Evolutionary conservation across 2,797 vertebrate genomes (phyloP), one percentile per base, ranked within the genome.

Genomic region (Sebastiscus albofasciatus): DNA sequence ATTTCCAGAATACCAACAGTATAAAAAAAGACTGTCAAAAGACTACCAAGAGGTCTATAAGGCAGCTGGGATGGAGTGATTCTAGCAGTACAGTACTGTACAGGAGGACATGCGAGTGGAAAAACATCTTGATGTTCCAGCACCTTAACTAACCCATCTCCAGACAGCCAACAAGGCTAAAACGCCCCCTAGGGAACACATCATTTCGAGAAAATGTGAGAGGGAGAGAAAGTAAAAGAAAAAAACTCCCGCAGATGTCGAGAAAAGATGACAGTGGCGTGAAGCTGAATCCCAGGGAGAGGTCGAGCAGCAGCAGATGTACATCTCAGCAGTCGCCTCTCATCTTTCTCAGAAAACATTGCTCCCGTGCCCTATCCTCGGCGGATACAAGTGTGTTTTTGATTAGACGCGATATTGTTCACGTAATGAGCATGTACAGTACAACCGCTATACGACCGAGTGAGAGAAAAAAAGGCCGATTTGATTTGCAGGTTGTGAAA

Each of bases 181-280:
- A 81, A 86, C 59, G 74, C 78, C 84, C 71, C 72, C 87, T 67
- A 66, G 80, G 86, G 88, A 91, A 67, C 10, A 14, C 12, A 78
- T 74, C 59, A 75, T 67, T 81, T 67, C 39, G 39, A 71, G 59
- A 81, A 66, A 75, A 80, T 58, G 66, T 68, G 66, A 67, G 67
- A 42, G 26, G 6, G 11, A 11, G 6, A 14, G 56, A 29, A 29
- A 24, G 49, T 49, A 54, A 8, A 29, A 13, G 18, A 65, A 79
- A 79, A 72, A 70, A 31, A 42, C 62, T 75, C 71, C 74, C 6
- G 33, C 46, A 75, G 74, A 71, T 49, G 55, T 20, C 16, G 22
- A 78, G 58, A 55, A 72, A 79, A 72, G 73, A 56, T n/a, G 79
- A 58, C 52, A 68, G 72, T 5, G 29, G 61, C 75, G 80, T 70